These are phyloP conservation scores for Gavialis gangeticus DNA, from an alignment of 2,113 vertebrate genomes.

Conservation along the genomic window DNA sequence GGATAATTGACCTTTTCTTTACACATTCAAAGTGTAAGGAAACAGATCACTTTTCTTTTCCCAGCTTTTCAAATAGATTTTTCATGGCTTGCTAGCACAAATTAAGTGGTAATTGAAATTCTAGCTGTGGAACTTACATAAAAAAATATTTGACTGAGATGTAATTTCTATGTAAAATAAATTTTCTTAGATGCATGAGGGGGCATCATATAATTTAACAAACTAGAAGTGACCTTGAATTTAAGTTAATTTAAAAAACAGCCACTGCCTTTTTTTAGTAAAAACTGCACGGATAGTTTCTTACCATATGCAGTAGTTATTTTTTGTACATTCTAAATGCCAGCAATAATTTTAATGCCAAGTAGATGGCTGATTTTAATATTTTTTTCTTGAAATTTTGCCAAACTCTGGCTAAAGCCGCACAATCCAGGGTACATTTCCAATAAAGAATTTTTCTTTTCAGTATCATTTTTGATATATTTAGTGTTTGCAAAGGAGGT, in stretches of 20 bases:
- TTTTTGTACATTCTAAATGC: background rate
- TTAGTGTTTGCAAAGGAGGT: background rate
- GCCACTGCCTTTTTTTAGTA: slow-evolving; percentile 6
- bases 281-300: slow-evolving; percentile 2
- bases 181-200: background rate
- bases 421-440: background rate
- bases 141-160: slow-evolving; percentile 34
- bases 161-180: slow-evolving; percentile 61
- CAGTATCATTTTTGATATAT: background rate
- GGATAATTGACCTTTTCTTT: slow-evolving; percentile 71
- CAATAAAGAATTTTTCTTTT: background rate
- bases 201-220: slow-evolving; percentile 8
- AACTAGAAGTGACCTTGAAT: background rate
- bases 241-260: slow-evolving; percentile 6
- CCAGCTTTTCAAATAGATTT: slow-evolving; percentile 32
- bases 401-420: background rate
- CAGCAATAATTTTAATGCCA: background rate
- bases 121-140: slow-evolving; percentile 14
- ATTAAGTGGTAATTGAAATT: slow-evolving; percentile 65
- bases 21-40: background rate
- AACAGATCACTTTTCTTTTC: background rate
- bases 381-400: background rate
- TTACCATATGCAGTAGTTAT: background rate
- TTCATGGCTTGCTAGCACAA: slow-evolving; percentile 25
- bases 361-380: background rate